Evolutionary conservation across 2,888 invertebrate genomes (phyloP).

Genomic region (Acrobasis repandana): DNA sequence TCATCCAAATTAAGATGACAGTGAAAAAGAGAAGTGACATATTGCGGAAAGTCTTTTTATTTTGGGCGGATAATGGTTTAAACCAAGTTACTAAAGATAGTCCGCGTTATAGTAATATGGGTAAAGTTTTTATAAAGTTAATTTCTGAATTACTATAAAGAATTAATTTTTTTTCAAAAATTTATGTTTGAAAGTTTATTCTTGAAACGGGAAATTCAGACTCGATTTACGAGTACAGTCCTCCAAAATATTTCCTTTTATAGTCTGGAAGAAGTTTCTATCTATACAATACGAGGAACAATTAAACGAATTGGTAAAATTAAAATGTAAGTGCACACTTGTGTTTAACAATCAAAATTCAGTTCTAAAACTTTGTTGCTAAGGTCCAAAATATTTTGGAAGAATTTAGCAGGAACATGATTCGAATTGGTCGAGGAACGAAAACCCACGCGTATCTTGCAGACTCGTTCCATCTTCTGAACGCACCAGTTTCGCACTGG

Average conservation of each 20-base stretch:
- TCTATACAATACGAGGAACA: conserved; percentile 35
- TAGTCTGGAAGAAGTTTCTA: conserved; percentile 8
- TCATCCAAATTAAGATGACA: too few species aligned
- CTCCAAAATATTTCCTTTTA: conserved; percentile 4
- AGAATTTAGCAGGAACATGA: conserved; percentile 43
- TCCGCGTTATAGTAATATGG: too few species aligned
- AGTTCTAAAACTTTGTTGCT: conserved; percentile 37
- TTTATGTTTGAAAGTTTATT: too few species aligned
- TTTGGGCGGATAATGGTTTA: too few species aligned
- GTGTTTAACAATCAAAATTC: conserved; percentile 28
- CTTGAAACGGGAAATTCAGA: too few species aligned
- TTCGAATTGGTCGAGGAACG: conserved; percentile 50
- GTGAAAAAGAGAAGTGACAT: too few species aligned
- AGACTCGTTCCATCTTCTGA: conserved; percentile 56
- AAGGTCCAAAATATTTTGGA: conserved; percentile 49
- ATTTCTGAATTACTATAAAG: too few species aligned
- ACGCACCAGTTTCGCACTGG: conserved; percentile 60
- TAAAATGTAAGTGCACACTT: conserved; percentile 52
- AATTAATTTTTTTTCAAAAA: too few species aligned
- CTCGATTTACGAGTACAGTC: background rate
- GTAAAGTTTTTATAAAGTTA: too few species aligned
- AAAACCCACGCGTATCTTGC: conserved; percentile 68
- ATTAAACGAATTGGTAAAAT: conserved; percentile 58
- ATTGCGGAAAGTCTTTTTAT: too few species aligned
- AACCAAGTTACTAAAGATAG: too few species aligned